phyloP scores from a whole-genome alignment of 2,888 invertebrate species.

The Macrophya annulata region DNA sequence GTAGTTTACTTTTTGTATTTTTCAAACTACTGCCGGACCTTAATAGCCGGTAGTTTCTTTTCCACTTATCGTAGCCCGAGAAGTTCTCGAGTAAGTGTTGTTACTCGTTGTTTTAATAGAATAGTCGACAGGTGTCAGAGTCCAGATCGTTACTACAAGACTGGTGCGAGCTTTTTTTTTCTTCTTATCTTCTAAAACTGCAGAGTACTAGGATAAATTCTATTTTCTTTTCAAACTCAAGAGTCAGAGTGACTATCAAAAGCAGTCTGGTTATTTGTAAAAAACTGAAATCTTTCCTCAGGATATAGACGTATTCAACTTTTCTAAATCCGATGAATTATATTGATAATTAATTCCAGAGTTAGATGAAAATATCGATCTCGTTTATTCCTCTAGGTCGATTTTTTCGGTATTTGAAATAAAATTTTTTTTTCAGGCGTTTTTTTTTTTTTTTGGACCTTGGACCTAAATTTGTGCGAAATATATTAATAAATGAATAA shows the following conservation, averaged over 20 bases:
- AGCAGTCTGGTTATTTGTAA: neutral
- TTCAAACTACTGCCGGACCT: neutral
- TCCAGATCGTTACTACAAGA: neutral
- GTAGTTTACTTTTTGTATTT: neutral
- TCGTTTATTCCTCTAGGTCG: too few relatives aligned
- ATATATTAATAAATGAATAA: neutral
- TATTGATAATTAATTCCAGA: too few relatives aligned
- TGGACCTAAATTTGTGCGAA: neutral
- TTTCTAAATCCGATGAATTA: too few relatives aligned
- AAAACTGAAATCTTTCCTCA: neutral
- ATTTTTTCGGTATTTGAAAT: too few relatives aligned
- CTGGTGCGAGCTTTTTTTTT: neutral
- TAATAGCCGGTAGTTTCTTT: neutral
- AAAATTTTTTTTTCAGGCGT: too few relatives aligned
- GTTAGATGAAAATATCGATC: neutral
- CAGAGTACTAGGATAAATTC: neutral
- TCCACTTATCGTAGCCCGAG: neutral
- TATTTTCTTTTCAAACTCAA: neutral
- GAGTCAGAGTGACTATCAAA: neutral
- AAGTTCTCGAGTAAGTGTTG: neutral
- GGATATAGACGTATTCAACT: neutral
- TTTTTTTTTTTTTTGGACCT: too few relatives aligned
- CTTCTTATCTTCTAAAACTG: neutral
- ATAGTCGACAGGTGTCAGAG: conserved; percentile 14
- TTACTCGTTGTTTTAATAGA: conserved; percentile 1